Conservation (phyloP, 2,113 vertebrate species). For the Saguinus imperator region DNA sequence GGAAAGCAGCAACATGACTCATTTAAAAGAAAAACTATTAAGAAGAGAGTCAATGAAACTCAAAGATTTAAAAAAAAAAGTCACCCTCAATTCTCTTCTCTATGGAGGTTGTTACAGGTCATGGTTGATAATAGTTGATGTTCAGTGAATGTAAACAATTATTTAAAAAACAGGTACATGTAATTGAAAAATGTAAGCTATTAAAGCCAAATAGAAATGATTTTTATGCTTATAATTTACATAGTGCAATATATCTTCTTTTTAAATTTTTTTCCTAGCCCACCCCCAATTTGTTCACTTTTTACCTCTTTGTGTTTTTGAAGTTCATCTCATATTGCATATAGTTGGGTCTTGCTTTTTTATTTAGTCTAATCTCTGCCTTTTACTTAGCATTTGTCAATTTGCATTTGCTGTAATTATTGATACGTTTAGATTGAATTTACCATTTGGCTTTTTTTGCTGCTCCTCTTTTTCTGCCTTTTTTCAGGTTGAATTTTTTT, state of each 20-base stretch:
- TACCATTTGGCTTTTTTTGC: background rate
- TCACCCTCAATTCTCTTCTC: background rate
- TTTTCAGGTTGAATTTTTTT: conserved; percentile 1
- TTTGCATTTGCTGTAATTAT: conserved; percentile 1
- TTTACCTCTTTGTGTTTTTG: background rate
- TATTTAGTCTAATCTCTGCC: background rate
- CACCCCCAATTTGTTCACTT: background rate
- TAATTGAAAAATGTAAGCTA: background rate
- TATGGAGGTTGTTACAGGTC: background rate
- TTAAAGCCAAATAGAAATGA: background rate
- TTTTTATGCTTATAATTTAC: background rate
- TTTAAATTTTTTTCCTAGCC: background rate
- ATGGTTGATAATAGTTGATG: background rate
- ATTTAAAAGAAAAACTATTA: background rate
- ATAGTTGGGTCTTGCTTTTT: background rate
- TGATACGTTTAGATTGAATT: background rate
- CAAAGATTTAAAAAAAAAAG: background rate
- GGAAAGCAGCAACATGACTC: background rate
- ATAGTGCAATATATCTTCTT: background rate
- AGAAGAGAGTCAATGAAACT: background rate
- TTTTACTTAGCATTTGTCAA: background rate
- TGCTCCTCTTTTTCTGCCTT: background rate
- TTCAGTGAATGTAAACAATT: background rate
- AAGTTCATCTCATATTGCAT: background rate
- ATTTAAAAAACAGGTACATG: background rate